Evolutionary conservation across 2,797 vertebrate genomes (phyloP).

Genomic region (Sarcophilus harrisii): DNA sequence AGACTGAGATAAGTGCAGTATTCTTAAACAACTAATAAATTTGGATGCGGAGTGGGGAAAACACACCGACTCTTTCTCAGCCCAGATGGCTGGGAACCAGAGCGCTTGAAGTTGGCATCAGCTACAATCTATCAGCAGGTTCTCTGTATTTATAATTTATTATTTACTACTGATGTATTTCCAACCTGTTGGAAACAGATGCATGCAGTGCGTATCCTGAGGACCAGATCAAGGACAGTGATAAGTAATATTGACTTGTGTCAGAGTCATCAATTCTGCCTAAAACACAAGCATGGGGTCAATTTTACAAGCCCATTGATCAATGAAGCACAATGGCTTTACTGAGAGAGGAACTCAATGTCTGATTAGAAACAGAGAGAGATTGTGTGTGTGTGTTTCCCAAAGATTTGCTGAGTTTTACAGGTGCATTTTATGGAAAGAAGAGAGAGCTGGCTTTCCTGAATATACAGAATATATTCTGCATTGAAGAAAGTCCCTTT

Average conservation of each 20-base stretch:
- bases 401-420: slow-evolving; percentile 64
- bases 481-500: not conserved
- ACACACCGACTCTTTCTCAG: slow-evolving; percentile 3
- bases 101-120: not conserved
- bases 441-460: slow-evolving; percentile 27
- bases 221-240: slow-evolving; percentile 42
- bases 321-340: slow-evolving; percentile 41
- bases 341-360: slow-evolving; percentile 64
- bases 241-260: slow-evolving; percentile 59
- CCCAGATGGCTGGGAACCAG: slow-evolving; percentile 1
- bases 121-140: not conserved
- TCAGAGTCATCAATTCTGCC: slow-evolving; percentile 36
- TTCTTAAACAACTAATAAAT: slow-evolving; percentile 32
- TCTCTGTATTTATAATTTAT: slow-evolving; percentile 32
- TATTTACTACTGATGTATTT: not conserved
- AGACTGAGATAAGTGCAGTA: not conserved
- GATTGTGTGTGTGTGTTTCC: slow-evolving; percentile 43
- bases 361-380: slow-evolving; percentile 74
- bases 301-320: slow-evolving; percentile 79
- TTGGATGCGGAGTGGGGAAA: not conserved
- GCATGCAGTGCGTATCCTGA: slow-evolving; percentile 17
- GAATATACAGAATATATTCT: slow-evolving; percentile 31
- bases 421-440: slow-evolving; percentile 43
- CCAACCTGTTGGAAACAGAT: slow-evolving; percentile 56
- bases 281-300: slow-evolving; percentile 61